phyloP scores from a whole-genome alignment of 2,797 vertebrate species.

The Tangara arthus region DNA sequence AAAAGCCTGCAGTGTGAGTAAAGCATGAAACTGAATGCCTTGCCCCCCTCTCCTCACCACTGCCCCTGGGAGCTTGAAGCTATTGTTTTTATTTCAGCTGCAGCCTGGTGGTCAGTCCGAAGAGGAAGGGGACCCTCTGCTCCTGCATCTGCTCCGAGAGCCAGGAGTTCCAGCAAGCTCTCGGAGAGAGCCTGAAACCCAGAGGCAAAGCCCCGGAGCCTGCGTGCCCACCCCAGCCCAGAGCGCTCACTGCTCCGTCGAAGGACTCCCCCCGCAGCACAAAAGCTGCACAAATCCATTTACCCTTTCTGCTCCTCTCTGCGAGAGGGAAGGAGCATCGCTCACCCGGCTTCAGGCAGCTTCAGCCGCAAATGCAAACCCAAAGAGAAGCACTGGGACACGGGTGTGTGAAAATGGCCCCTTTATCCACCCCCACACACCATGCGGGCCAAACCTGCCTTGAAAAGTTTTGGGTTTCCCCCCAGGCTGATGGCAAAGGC shows the following conservation, averaged over 20 bases:
- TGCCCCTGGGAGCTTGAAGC: background rate
- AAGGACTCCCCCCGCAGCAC: fast-evolving
- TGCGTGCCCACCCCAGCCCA: background rate
- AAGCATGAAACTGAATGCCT: background rate
- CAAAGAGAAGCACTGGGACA: background rate
- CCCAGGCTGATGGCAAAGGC: background rate
- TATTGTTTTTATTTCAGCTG: background rate
- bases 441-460: conserved; percentile 5
- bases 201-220: background rate
- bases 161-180: background rate
- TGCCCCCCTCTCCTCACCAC: background rate
- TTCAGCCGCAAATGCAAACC: background rate
- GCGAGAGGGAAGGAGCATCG: fast-evolving
- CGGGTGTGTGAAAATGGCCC: background rate
- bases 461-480: background rate
- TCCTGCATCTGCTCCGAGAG: background rate
- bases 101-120: background rate
- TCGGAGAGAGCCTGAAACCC: background rate
- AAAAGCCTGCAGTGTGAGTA: background rate
- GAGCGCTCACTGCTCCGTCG: fast-evolving
- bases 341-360: background rate
- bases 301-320: background rate
- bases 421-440: background rate
- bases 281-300: background rate
- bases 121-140: background rate